Evolutionary conservation across 2,113 vertebrate species (phyloP).

Genomic region (Oreotrochilus melanogaster): DNA sequence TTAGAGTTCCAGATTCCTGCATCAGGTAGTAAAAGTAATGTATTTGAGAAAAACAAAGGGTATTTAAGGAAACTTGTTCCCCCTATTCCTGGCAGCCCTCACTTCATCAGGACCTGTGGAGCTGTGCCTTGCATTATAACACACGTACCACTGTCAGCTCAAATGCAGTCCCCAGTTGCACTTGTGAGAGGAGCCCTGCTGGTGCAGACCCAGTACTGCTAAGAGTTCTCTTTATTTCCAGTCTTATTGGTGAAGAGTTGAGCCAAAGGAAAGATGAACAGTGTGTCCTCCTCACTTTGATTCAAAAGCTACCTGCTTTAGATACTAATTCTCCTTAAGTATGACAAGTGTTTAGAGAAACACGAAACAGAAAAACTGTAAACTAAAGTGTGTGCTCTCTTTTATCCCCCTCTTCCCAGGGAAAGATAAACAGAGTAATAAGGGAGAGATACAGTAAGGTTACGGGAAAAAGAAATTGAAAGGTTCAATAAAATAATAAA

Average conservation of each 20-base stretch:
- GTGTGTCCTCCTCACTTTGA: not conserved
- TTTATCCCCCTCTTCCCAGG: too few species aligned
- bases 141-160: not conserved
- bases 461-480: too few species aligned
- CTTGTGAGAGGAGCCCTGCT: not conserved
- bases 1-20: not conserved
- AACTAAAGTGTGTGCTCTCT: not conserved
- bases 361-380: slow-evolving; percentile 13
- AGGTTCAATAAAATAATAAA: too few species aligned
- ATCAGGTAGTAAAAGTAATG: not conserved
- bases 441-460: too few species aligned
- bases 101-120: not conserved
- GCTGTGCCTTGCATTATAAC: not conserved
- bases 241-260: not conserved
- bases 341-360: slow-evolving; percentile 18
- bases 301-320: not conserved
- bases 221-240: not conserved
- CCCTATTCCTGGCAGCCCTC: not conserved
- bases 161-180: not conserved
- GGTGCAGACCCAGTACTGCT: not conserved
- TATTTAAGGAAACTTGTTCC: not conserved
- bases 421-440: too few species aligned
- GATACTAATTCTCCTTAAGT: not conserved
- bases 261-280: not conserved
- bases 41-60: not conserved